Evolutionary conservation across 2,888 invertebrate genomes (phyloP).

Genomic region (Drosophila kambysellisi): DNA sequence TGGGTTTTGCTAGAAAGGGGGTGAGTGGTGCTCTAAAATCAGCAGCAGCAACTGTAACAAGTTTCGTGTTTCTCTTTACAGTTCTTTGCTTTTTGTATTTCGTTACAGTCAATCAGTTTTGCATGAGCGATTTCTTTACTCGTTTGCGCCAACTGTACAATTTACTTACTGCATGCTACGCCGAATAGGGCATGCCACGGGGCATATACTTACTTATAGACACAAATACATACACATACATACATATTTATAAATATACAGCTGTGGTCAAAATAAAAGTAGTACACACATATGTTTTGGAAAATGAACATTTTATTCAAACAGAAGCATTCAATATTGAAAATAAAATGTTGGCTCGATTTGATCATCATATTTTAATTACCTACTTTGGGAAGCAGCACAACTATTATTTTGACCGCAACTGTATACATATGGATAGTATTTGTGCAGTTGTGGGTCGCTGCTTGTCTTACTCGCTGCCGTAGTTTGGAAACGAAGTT

Average conservation of each 20-base stretch:
- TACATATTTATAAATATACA: not conserved
- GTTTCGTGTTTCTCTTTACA: conserved; percentile 73
- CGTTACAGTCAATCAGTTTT: conserved; percentile 80
- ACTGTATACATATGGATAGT: not conserved
- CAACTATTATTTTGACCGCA: not conserved
- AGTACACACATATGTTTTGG: not conserved
- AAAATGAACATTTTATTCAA: not conserved
- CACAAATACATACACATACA: not conserved
- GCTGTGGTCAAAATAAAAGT: not conserved
- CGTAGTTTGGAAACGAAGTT: conserved; percentile 47
- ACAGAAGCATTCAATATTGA: not conserved
- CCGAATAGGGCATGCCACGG: not conserved
- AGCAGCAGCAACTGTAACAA: conserved; percentile 75
- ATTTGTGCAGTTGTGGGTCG: conserved; percentile 34
- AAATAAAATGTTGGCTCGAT: not conserved
- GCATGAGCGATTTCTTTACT: conserved; percentile 78
- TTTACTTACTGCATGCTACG: conserved; percentile 58
- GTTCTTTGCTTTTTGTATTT: conserved; percentile 66
- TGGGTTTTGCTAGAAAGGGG: conserved; percentile 10
- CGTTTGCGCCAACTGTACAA: conserved; percentile 79
- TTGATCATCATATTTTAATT: not conserved
- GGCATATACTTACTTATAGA: not conserved
- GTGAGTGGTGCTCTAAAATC: conserved; percentile 58
- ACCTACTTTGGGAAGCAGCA: not conserved
- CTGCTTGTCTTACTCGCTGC: conserved; percentile 52